Evolutionary conservation across 1,140 invertebrate genomes (phyloP).

Genomic region (Zaprionus camerounensis): DNA sequence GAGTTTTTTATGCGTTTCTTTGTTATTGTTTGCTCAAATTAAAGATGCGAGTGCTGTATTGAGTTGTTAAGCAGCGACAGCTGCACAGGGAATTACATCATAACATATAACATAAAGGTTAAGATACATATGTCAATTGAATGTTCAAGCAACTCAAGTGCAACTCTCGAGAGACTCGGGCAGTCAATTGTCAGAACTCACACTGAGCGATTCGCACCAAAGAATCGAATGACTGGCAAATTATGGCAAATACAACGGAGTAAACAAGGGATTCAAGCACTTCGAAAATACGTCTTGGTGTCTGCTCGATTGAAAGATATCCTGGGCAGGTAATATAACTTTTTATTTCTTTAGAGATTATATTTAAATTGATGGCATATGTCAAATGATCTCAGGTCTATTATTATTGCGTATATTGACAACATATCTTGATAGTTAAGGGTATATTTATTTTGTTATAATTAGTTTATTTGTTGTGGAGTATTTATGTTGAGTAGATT

Average conservation of each 20-base stretch:
- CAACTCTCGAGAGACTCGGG: constrained; percentile 23
- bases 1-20: neutral
- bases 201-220: constrained; percentile 15
- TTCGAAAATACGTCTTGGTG: neutral
- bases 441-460: too few relatives aligned
- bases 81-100: constrained; percentile 27
- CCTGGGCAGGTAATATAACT: neutral
- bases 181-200: constrained; percentile 29
- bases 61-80: constrained; percentile 42
- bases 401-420: too few relatives aligned
- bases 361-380: too few relatives aligned
- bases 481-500: neutral
- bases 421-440: too few relatives aligned
- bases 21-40: constrained; percentile 26
- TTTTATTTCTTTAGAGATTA: too few relatives aligned
- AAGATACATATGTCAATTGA: constrained; percentile 48
- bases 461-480: too few relatives aligned
- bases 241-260: constrained; percentile 13
- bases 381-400: too few relatives aligned
- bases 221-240: constrained; percentile 43
- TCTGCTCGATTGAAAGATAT: neutral
- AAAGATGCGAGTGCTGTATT: constrained; percentile 19
- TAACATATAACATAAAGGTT: constrained; percentile 30
- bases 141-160: constrained; percentile 44
- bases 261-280: constrained; percentile 10